Base-by-base conservation (phyloP, 2,797 vertebrate genomes). In the Platyrinchus mystaceus region DNA sequence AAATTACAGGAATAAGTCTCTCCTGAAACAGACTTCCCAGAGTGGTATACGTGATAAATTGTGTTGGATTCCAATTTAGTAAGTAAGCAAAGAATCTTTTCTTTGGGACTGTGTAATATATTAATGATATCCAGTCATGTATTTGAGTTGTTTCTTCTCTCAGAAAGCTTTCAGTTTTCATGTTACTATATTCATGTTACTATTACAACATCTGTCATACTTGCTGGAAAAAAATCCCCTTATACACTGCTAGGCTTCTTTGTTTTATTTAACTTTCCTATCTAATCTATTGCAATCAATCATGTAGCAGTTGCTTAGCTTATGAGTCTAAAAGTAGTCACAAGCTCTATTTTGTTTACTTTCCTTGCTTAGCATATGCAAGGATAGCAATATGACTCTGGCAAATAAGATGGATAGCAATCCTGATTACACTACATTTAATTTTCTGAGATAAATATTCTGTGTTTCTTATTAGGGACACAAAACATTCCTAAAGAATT, bases 111-210 rank as follows among this genome's bases (percentile, higher is more conserved):
- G 32, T 92, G 89, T 94, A 96, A 96, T 87, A 66, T 84, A 96
- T 96, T 97, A 90, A 82, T 93, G 88, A 92, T 96, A 96, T 96
- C 91, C 96, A 89, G 85, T 97, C 94, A 96, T 94, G 96, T 89
- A 90, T 91, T 95, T 97, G 90, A 96, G 87, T 93, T 96, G 82
- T 96, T 97, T 97, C 94, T 88, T 88, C 87, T 89, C 89, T 96
- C 70, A 97, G 84, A 93, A 63, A 90, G 73, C 66, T 97, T 91
- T 95, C 92, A 96, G 79, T 94, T 81, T 91, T 90, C 14, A 62
- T 91, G 90, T 95, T 95, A 89, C 70, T 92, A 81, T 95, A 95
- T 96, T 96, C 88, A 87, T 77, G 87, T 95, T 78, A 84, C 32
- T 67, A 86, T 94, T 87, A 59, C 37, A 77, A 68, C 94, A 92